Evolutionary conservation across 2,888 invertebrate genomes (phyloP), one percentile per base, ranked within the genome.

Genomic region (Melinopterus prodromus): DNA sequence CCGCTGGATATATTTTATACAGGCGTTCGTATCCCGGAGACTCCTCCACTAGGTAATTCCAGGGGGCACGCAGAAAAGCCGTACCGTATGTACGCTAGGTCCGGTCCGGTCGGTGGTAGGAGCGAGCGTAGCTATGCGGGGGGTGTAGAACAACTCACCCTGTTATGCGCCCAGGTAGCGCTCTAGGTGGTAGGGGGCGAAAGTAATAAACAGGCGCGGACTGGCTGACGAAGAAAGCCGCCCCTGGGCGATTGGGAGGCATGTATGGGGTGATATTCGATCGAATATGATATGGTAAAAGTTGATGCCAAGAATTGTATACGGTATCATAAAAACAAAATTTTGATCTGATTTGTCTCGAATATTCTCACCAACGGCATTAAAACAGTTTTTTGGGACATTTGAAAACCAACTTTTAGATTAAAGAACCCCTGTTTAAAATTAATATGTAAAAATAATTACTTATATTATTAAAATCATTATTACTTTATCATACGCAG

Each of bases 1-100:
- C 81, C 81, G 71, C 78, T 77, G 78, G 78, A 78, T 78, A 76
- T 80, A 80, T 81, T 81, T 81, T 79, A 79, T 79, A 81, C 78
- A 77, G 78, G 77, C 72, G 79, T 72, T 71, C 78, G 79, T 79
- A 80, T 80, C 81, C 77, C 81, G 79, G 74, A 74, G 14, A 26
- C 74, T 74, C n/a, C 37, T 74, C 37, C 81, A 79, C 81, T 53
- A 7, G 53, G 53, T 53, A 53, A 53, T 53, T 53, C 53, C 53
- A 53, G 53, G 53, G 53, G 12, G 53, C 53, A 12, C 7, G 9
- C 53, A 53, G 53, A 53, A 53, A 53, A 53, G 53, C 53, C 53
- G 53, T 53, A 53, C 2, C 53, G 53, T 53, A 53, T 53, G 53
- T 53, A 53, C 53, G 12, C 53, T 26, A 12, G 53, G 53, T 53